These are phyloP conservation scores for Atlantisia rogersi DNA, from an alignment of 2,113 vertebrate genomes.

Conservation along the genomic window DNA sequence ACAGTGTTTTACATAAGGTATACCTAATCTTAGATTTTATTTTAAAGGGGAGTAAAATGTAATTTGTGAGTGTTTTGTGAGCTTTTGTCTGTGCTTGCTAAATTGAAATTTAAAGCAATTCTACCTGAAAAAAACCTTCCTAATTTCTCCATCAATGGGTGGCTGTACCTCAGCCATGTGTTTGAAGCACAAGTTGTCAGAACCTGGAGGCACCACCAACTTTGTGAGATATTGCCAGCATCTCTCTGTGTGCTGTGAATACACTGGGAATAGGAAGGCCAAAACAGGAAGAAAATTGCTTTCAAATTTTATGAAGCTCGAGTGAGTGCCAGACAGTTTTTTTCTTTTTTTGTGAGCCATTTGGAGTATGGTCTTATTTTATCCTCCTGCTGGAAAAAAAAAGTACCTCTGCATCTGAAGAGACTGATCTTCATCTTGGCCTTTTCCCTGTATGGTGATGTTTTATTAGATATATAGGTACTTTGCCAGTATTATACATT, in stretches of 20 bases:
- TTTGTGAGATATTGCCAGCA: constrained; percentile 35
- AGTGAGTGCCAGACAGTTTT: background rate
- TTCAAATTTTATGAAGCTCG: constrained; percentile 17
- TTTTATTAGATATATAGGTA: background rate
- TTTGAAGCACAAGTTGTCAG: constrained; percentile 24
- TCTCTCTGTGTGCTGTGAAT: background rate
- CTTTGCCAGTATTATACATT: background rate
- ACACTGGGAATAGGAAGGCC: background rate
- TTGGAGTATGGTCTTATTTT: background rate
- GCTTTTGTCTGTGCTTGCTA: constrained; percentile 26
- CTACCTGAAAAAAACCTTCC: constrained; percentile 31
- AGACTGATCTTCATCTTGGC: background rate
- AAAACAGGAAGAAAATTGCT: constrained; percentile 15
- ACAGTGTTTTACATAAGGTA: constrained; percentile 43
- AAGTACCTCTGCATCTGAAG: background rate
- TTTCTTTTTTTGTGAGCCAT: background rate
- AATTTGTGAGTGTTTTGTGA: constrained; percentile 33
- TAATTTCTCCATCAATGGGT: constrained; percentile 29
- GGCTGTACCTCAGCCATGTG: constrained; percentile 5
- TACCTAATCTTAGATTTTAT: constrained; percentile 42
- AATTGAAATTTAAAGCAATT: constrained; percentile 39
- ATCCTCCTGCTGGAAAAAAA: background rate
- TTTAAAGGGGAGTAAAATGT: constrained; percentile 54
- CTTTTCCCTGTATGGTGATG: background rate
- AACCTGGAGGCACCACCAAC: constrained; percentile 34